A percentile compares a stretch with the other conserved stretches of the same genome.
These are phyloP conservation scores for Muscicapa striata DNA, from an alignment of 2,797 vertebrate species.

Conservation along the genomic window DNA sequence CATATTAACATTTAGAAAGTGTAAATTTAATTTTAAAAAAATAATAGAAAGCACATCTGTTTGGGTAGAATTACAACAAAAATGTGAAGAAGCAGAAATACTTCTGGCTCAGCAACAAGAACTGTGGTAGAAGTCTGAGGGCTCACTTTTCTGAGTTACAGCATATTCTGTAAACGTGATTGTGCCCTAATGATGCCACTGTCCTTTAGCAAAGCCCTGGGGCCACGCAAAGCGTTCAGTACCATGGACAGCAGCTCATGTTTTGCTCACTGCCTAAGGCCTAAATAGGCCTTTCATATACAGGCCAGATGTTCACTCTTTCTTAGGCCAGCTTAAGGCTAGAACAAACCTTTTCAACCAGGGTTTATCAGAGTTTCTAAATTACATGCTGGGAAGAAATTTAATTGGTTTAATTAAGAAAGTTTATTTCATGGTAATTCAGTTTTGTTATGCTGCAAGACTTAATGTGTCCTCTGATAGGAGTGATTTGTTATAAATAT, in stretches of 20 bases:
- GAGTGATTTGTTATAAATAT: slow-evolving; percentile 81
- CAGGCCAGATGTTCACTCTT: slow-evolving; percentile 82
- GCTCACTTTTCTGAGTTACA: slow-evolving; percentile 35
- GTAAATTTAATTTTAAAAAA: not conserved
- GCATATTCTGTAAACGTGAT: slow-evolving; percentile 29
- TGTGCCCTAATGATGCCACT: slow-evolving; percentile 59
- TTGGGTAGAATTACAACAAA: not conserved
- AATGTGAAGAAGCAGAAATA: not conserved
- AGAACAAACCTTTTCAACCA: slow-evolving; percentile 83
- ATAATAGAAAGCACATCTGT: not conserved
- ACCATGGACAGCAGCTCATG: slow-evolving; percentile 71
- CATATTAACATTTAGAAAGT: not conserved
- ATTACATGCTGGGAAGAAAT: slow-evolving; percentile 85
- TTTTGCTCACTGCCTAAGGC: slow-evolving; percentile 70
- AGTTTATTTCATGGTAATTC: slow-evolving; percentile 86
- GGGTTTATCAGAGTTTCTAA: slow-evolving; percentile 84
- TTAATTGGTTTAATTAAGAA: slow-evolving; percentile 88
- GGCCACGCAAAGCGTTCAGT: slow-evolving; percentile 62
- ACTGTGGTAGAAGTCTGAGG: not conserved
- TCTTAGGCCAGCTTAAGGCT: slow-evolving; percentile 82
- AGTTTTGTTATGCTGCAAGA: slow-evolving; percentile 82
- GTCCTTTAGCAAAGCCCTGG: slow-evolving; percentile 69
- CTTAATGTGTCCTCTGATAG: slow-evolving; percentile 83
- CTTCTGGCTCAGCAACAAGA: not conserved
- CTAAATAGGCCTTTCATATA: slow-evolving; percentile 77